Percentiles rank a stretch among this genome's conserved stretches.
Conservation (phyloP, 2,888 invertebrate genomes). For the Scaptomyza cyrtandrae region DNA sequence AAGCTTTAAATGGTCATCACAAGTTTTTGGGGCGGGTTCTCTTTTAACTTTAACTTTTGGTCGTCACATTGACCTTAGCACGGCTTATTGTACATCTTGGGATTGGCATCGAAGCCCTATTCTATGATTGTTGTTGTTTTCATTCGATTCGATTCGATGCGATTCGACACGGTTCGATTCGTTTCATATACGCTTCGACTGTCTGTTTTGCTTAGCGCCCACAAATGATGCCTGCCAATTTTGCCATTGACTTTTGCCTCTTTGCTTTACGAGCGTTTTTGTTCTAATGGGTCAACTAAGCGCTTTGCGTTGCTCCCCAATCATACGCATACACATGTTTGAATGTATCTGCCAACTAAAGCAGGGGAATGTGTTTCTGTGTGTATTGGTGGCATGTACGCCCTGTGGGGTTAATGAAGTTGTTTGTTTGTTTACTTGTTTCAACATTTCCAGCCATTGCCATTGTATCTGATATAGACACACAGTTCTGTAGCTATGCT, state of each 20-base stretch:
- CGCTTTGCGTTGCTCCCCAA: conserved; percentile 48
- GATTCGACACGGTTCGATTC: conserved; percentile 30
- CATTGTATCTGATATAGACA: conserved; percentile 26
- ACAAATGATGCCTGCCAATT: conserved; percentile 70
- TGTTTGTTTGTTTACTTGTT: conserved; percentile 70
- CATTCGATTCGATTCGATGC: conserved; percentile 43
- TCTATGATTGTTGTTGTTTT: conserved; percentile 58
- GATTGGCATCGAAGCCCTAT: conserved; percentile 36
- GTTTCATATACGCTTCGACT: conserved; percentile 35
- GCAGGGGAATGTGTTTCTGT: conserved; percentile 30
- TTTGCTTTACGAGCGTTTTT: conserved; percentile 58
- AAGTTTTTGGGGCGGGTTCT: conserved; percentile 45
- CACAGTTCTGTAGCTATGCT: neutral
- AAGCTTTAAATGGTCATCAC: conserved; percentile 67
- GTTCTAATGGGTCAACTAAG: conserved; percentile 71
- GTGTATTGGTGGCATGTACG: conserved; percentile 37
- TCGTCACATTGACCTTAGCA: conserved; percentile 52
- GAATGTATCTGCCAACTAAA: conserved; percentile 17
- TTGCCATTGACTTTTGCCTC: conserved; percentile 66
- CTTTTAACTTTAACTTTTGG: conserved; percentile 44
- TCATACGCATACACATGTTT: conserved; percentile 11
- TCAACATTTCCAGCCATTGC: conserved; percentile 35
- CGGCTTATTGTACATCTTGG: conserved; percentile 31
- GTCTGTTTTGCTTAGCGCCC: conserved; percentile 68
- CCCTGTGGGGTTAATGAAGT: conserved; percentile 75